Percentiles rank a stretch among this genome's conserved stretches.
These are phyloP conservation scores for Melanophora roralis DNA, from an alignment of 2,888 invertebrate species.

Conservation along the genomic window DNA sequence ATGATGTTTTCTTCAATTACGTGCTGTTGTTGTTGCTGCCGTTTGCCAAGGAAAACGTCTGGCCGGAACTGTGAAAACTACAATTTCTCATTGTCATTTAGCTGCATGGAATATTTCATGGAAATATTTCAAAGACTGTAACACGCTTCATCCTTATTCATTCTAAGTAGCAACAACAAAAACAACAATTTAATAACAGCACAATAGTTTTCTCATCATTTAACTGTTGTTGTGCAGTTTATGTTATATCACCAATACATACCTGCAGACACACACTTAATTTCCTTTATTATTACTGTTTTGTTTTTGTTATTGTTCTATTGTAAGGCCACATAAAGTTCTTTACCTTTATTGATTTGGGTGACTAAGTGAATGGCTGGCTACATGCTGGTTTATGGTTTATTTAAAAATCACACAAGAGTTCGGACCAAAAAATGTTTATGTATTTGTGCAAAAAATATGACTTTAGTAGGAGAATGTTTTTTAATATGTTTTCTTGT, in stretches of 20 bases:
- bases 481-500: too few species aligned
- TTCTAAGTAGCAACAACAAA: background rate
- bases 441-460: too few species aligned
- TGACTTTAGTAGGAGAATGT: too few species aligned
- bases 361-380: background rate
- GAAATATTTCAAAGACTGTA: slow-evolving; percentile 22
- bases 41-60: too few species aligned
- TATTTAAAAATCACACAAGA: slow-evolving; percentile 23
- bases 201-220: slow-evolving; percentile 9
- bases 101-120: slow-evolving; percentile 10
- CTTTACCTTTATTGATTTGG: slow-evolving; percentile 43
- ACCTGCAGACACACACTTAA: slow-evolving; percentile 12
- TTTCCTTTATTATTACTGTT: slow-evolving; percentile 44
- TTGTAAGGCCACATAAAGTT: slow-evolving; percentile 27
- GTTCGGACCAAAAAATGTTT: background rate
- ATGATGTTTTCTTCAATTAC: slow-evolving; percentile 1
- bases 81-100: slow-evolving; percentile 23
- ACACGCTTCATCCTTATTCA: background rate
- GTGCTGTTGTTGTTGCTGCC: background rate
- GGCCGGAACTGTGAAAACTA: background rate
- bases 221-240: slow-evolving; percentile 9
- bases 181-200: background rate
- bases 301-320: slow-evolving; percentile 7
- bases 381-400: slow-evolving; percentile 31
- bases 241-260: background rate